Evolutionary conservation across 2,888 invertebrate species (phyloP).

Genomic region (Cryptops parisi): DNA sequence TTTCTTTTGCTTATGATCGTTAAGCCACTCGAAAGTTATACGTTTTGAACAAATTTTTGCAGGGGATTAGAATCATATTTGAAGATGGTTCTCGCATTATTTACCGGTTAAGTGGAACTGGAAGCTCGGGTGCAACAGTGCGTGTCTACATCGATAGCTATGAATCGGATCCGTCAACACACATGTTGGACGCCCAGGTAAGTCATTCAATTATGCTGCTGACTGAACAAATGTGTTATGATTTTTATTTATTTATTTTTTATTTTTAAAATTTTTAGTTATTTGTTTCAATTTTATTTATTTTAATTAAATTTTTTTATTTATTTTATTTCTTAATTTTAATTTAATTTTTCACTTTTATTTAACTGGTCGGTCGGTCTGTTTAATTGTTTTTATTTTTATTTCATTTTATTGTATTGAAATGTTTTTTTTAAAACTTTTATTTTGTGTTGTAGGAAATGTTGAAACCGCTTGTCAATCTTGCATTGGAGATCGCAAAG

Average conservation of each 20-base stretch:
- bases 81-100: conserved; percentile 89
- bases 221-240: not conserved
- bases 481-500: conserved; percentile 70
- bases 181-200: conserved; percentile 36
- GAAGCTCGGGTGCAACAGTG: conserved; percentile 95
- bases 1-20: not conserved
- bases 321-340: not conserved
- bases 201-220: conserved; percentile 6
- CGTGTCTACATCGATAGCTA: conserved; percentile 91
- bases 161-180: conserved; percentile 48
- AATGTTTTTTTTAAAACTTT: too few relatives aligned
- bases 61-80: conserved; percentile 89
- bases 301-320: not conserved
- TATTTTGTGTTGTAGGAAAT: conserved; percentile 41
- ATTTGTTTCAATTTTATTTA: not conserved
- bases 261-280: not conserved
- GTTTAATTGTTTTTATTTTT: too few relatives aligned
- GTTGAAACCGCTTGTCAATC: conserved; percentile 72
- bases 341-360: not conserved
- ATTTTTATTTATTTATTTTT: not conserved
- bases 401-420: too few relatives aligned
- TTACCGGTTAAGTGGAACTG: conserved; percentile 90
- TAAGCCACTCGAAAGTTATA: not conserved
- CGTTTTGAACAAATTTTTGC: conserved; percentile 37
- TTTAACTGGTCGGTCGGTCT: not conserved